These are phyloP conservation scores for Gonioctena quinquepunctata DNA, from an alignment of 1,140 invertebrate genomes.

Conservation along the genomic window DNA sequence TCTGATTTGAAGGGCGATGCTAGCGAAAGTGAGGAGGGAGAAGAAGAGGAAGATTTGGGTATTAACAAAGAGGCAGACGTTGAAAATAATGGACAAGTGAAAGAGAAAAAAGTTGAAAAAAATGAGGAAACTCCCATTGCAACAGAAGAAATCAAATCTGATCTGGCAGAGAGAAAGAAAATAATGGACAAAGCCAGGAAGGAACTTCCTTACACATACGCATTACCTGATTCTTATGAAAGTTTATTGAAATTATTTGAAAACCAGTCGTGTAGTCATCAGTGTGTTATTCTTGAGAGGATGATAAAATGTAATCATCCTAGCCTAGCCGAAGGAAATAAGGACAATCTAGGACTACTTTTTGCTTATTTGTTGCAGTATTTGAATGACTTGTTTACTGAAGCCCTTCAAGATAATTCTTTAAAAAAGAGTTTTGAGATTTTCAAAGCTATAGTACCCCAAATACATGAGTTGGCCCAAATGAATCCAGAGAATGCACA, in stretches of 20 bases:
- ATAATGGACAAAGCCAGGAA: slow-evolving; percentile 65
- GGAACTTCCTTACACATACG: slow-evolving; percentile 73
- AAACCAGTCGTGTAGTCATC: slow-evolving; percentile 64
- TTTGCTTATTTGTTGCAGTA: slow-evolving; percentile 78
- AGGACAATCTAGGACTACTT: slow-evolving; percentile 72
- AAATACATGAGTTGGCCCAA: slow-evolving; percentile 75
- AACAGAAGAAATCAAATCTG: slow-evolving; percentile 39
- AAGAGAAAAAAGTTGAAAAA: slow-evolving; percentile 23
- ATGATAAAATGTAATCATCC: slow-evolving; percentile 87
- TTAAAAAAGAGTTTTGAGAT: slow-evolving; percentile 63
- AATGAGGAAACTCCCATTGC: slow-evolving; percentile 16
- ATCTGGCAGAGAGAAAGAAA: slow-evolving; percentile 56
- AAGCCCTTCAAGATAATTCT: slow-evolving; percentile 55
- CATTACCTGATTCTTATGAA: slow-evolving; percentile 69
- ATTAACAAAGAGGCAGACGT: slow-evolving; percentile 17
- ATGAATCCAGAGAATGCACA: slow-evolving; percentile 69
- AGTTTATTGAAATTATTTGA: slow-evolving; percentile 68
- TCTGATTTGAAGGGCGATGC: slow-evolving; percentile 48
- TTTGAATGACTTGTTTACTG: slow-evolving; percentile 66
- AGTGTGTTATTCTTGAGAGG: slow-evolving; percentile 74
- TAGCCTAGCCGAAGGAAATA: slow-evolving; percentile 74
- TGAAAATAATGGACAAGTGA: neutral
- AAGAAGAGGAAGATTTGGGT: slow-evolving; percentile 35
- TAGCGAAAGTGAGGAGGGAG: slow-evolving; percentile 53
- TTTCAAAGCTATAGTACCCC: slow-evolving; percentile 66